Evolutionary conservation across 2,888 invertebrate genomes (phyloP).

Genomic region (Carcina quercana): DNA sequence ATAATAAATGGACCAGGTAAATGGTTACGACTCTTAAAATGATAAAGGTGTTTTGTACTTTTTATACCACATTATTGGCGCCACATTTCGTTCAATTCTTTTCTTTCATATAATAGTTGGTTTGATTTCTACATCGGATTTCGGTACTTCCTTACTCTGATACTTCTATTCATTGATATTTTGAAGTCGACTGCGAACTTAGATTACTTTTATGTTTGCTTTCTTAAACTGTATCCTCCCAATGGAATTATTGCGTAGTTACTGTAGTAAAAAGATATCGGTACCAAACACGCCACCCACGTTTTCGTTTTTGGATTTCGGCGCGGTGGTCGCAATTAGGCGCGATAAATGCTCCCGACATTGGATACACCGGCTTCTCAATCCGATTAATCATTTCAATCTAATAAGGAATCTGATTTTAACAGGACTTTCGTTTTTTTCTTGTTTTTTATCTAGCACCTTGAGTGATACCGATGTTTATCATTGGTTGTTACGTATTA

Average conservation of each 20-base stretch:
- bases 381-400: slow-evolving; percentile 59
- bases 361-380: slow-evolving; percentile 50
- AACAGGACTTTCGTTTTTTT: slow-evolving; percentile 51
- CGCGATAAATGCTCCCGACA: slow-evolving; percentile 62
- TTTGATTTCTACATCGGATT: no score
- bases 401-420: slow-evolving; percentile 54
- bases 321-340: slow-evolving; percentile 65
- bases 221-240: no score
- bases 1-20: slow-evolving; percentile 28
- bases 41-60: no score
- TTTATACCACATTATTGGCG: no score
- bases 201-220: slow-evolving; percentile 14
- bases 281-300: slow-evolving; percentile 53
- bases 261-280: no score
- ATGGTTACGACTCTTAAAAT: slow-evolving; percentile 24
- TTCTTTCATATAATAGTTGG: no score
- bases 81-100: no score
- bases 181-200: no score
- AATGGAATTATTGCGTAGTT: no score
- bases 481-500: slow-evolving; percentile 21
- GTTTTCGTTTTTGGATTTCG: slow-evolving; percentile 44
- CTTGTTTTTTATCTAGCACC: slow-evolving; percentile 56
- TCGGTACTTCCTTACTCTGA: no score
- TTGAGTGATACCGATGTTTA: slow-evolving; percentile 39
- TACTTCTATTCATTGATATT: no score